Evolutionary conservation across 2,113 vertebrate genomes (phyloP).

Genomic region (Seriola dumerili): DNA sequence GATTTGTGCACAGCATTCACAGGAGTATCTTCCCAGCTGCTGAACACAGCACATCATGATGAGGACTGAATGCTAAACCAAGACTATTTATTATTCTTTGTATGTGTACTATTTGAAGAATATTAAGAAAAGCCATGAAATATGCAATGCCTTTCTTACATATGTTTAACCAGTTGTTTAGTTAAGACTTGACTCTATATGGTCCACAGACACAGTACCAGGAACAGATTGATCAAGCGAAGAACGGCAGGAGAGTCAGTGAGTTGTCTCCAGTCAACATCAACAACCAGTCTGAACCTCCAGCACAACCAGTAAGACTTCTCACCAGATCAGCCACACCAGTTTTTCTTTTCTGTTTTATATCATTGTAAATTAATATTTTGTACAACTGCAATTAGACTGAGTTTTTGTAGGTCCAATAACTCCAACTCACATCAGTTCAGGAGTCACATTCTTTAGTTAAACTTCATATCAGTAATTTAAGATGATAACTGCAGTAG

Average conservation of each 20-base stretch:
- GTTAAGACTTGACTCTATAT: neutral
- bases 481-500: too few relatives aligned
- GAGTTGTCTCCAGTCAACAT: constrained; percentile 66
- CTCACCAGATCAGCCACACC: too few relatives aligned
- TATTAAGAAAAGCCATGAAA: neutral
- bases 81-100: too few relatives aligned
- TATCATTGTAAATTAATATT: neutral
- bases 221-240: constrained; percentile 83
- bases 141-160: neutral
- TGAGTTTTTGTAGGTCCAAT: too few relatives aligned
- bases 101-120: neutral
- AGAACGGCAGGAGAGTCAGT: constrained; percentile 68
- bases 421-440: too few relatives aligned
- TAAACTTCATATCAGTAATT: too few relatives aligned
- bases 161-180: neutral
- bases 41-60: too few relatives aligned
- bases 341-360: neutral
- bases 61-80: too few relatives aligned
- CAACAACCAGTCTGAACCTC: constrained; percentile 55
- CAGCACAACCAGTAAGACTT: constrained; percentile 76
- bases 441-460: too few relatives aligned
- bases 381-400: neutral
- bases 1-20: too few relatives aligned
- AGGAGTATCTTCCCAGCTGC: too few relatives aligned
- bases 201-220: constrained; percentile 84